Evolutionary conservation across 2,113 vertebrate species (phyloP), one percentile per base, ranked within the genome.

Genomic region (Barbus barbus): DNA sequence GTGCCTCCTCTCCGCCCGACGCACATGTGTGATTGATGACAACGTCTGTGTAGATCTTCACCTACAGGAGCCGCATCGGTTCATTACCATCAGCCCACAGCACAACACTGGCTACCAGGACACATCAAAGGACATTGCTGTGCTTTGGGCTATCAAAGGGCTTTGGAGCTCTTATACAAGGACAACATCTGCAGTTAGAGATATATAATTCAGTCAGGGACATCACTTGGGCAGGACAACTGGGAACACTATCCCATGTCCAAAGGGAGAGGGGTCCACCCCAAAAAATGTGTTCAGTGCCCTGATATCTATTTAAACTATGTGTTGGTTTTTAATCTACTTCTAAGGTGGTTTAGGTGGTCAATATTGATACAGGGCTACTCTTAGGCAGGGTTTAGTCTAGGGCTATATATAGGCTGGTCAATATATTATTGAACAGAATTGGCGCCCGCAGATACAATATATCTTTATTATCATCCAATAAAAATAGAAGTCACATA

Each of bases 11-110:
- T 91, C 88, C n/a, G 89, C 88, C 61, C 82, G 91, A 90, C 73
- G 85, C 90, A 9, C 93, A 93, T 94, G 91, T 94, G 87, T 97
- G 97, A 92, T 97, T 96, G 89, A 98, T 95, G 60, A 96, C 92
- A 22, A 89, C 84, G 84, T 92, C 94, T 60, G 93, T 92, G 38
- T 94, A 96, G 90, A 96, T 93, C 60, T 75, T 90, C 56, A 97
- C 95, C 95, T 93, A 84, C 84, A 88, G 77, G 81, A 89, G 85
- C 9, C 5, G 81, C 79, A 78, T 65, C 31, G 53, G 84, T 85
- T 89, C 86, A 48, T 56, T 86, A 83, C 80, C 80, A 85, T 79
- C 76, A 86, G 24, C 44, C 63, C 61, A 46, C 79, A 71, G 65
- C 48, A 56, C 79, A 71, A 44, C 48, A 16, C 36, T 67, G 74